Evolutionary conservation across 2,797 vertebrate genomes (phyloP).

Genomic region (Falco concolor): DNA sequence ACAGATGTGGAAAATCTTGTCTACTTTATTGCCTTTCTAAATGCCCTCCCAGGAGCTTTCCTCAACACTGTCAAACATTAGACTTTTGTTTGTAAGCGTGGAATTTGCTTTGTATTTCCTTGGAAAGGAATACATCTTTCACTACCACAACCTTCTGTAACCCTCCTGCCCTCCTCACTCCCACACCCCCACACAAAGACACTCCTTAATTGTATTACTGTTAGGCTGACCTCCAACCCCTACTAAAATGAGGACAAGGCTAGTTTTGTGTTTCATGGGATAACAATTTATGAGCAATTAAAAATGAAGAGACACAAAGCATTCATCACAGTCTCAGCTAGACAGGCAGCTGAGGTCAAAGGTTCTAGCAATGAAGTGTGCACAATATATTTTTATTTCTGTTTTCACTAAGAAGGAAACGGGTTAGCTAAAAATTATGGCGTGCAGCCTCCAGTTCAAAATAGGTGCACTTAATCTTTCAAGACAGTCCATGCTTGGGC

Average conservation of each 20-base stretch:
- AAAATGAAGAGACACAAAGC: conserved; percentile 88
- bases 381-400: conserved; percentile 99
- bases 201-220: conserved; percentile 83
- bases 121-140: conserved; percentile 72
- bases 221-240: conserved; percentile 80
- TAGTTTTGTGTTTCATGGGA: conserved; percentile 82
- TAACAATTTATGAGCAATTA: conserved; percentile 99
- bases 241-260: conserved; percentile 83
- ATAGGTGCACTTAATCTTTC: conserved; percentile 82
- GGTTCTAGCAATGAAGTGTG: conserved; percentile 89
- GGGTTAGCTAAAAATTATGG: conserved; percentile 93
- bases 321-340: conserved; percentile 89
- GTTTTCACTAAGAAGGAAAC: conserved; percentile 95
- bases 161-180: conserved; percentile 72
- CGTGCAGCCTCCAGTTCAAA: conserved; percentile 81
- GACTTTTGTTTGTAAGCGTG: conserved; percentile 65
- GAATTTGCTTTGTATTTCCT: conserved; percentile 71
- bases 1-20: conserved; percentile 44
- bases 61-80: conserved; percentile 31
- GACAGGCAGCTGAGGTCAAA: conserved; percentile 88
- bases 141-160: conserved; percentile 71
- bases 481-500: conserved; percentile 79
- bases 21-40: conserved; percentile 66
- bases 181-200: conserved; percentile 77
- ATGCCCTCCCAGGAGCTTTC: conserved; percentile 66